Base-by-base conservation (phyloP, 2,797 vertebrate species). In the Valencia hispanica region DNA sequence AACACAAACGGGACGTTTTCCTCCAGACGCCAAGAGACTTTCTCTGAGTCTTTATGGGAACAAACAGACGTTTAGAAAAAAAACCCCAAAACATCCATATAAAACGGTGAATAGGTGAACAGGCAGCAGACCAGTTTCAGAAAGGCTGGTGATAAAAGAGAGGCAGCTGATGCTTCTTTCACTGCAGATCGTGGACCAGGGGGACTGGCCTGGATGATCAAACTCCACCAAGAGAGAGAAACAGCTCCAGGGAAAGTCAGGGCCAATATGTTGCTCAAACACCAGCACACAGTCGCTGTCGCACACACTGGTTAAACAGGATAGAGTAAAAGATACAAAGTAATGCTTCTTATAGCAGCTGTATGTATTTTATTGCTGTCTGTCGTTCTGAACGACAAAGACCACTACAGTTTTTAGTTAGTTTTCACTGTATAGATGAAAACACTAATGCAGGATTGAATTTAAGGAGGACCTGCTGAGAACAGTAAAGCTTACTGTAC, bases 171-270 rank as follows among this genome's bases (percentile, higher is more conserved):
- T 76, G 87, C 91, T 93, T 82, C 93, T 85, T 73, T 95, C 95
- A 75, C 91, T 89, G 88, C 97, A 99, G 61, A 96, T 73, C 5
- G 87, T 74, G 70, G 92, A 90, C 96, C 97, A 97, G 11, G 94
- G 95, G 3, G 97, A 97, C 34, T 93, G 94, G 84, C 95, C 95
- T 32, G 93, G 92, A 66, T 90, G 94, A 87, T 98, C 94, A 61
- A 96, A 97, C 91, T 99, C 98, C 79, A 98, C 88, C 77, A 97
- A 95, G 79, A 96, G 85, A 48, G 96, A 96, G 91, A 99, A 98
- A 61, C 89, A 80, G 70, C 78, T 87, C 98, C 98, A 99, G 18
- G 98, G 97, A 77, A 99, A 99, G 90, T 96, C 94, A 0, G 95
- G 88, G 70, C 96, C 95, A 68, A 99, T 93, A 53, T 96, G 92